A percentile compares a stretch with the other conserved stretches of the same genome.
These are phyloP conservation scores for Natrix natrix DNA, from an alignment of 2,797 vertebrate species.

Conservation along the genomic window DNA sequence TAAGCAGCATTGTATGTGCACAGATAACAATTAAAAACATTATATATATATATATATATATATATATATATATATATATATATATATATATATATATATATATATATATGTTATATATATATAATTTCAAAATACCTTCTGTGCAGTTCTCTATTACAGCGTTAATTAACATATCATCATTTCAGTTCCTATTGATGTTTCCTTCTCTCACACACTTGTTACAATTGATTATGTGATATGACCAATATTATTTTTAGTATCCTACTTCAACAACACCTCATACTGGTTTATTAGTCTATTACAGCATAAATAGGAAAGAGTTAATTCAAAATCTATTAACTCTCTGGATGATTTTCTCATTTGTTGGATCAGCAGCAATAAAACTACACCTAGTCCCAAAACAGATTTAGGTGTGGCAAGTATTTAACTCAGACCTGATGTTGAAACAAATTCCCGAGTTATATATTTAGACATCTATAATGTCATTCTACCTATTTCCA, in stretches of 20 bases:
- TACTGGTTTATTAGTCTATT: neutral
- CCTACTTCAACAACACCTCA: neutral
- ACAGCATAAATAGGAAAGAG: neutral
- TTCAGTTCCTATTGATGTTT: neutral
- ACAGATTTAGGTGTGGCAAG: neutral
- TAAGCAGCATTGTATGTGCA: neutral
- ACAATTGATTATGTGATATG: neutral
- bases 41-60: too few relatives aligned
- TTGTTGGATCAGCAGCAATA: neutral
- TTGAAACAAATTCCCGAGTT: neutral
- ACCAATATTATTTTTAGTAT: neutral
- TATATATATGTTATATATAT: too few relatives aligned
- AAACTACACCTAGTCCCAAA: neutral
- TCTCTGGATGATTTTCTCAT: neutral
- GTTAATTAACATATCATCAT: neutral
- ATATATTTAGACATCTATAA: neutral
- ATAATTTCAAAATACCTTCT: neutral
- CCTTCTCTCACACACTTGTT: neutral
- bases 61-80: too few relatives aligned
- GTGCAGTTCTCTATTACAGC: neutral
- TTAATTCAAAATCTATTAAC: neutral
- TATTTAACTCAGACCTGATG: neutral
- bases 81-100: too few relatives aligned
- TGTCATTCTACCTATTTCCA: neutral
- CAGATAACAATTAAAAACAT: too few relatives aligned